Base-by-base conservation (phyloP, 2,888 invertebrate species). In the Acholoe squamosa region DNA sequence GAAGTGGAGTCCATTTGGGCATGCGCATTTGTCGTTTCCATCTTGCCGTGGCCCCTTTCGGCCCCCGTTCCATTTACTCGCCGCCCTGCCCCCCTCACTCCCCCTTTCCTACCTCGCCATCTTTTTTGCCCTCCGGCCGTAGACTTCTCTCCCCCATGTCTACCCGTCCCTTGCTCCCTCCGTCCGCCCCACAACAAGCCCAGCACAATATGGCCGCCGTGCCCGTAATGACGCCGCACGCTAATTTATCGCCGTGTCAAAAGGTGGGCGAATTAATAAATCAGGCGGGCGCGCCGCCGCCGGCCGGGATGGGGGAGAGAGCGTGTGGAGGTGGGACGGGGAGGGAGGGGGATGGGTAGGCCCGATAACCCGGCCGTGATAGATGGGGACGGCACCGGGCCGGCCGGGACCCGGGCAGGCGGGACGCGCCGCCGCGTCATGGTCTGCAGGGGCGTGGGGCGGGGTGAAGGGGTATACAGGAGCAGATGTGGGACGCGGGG, bases 221-320 rank as follows among this genome's bases (percentile, higher is more conserved):
- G 25, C 25, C 86, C 89, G 61, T 89, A 89, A 89, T 89, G 89
- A 89, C 67, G 31, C 67, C 12, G 77, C 71, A 14, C 34, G 77
- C 61, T 77, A 89, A 89, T 89, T 89, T 77, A 89, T 89, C 77
- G 77, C 34, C 52, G 89, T 89, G 89, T 89, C 89, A 89, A 76
- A 89, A 89, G 89, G 76, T 67, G 28, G 77, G 25, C 43, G 67
- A 76, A 89, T 89, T 76, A 89, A 89, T 89, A 77, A 89, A 89
- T 89, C 89, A 76, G 77, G 51, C 52, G 51, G n/a, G 77, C 12
- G 31, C n/a, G 77, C 31, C 1, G 3, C 19, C 12, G 5, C n/a
- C 12, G 31, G 7, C 31, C 5, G 77, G 77, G 3, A 1, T 3
- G 31, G 77, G 77, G 33, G 12, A 12, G 34, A 31, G 34, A 31